These are phyloP conservation scores for Luehdorfia chinensis DNA, from an alignment of 1,140 invertebrate genomes.

Conservation along the genomic window DNA sequence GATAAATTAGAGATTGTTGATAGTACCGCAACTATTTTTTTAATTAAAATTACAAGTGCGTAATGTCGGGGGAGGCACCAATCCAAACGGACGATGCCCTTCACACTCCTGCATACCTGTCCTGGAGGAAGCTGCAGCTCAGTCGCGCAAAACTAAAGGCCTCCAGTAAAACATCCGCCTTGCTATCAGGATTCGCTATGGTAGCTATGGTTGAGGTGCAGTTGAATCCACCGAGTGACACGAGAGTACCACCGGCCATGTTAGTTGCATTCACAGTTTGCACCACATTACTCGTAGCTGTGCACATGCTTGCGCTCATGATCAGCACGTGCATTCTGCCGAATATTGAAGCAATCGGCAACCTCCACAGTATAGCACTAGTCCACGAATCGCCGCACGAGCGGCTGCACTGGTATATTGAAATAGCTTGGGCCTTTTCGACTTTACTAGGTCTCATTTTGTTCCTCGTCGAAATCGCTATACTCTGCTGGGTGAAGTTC, in stretches of 20 bases:
- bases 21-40: too few relatives aligned
- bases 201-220: slow-evolving; percentile 99
- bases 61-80: slow-evolving; percentile 63
- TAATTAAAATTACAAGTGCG: slow-evolving; percentile 62
- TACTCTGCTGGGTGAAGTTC: slow-evolving; percentile 96
- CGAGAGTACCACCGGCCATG: slow-evolving; percentile 87
- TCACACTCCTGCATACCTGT: slow-evolving; percentile 89
- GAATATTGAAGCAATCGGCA: slow-evolving; percentile 93
- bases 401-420: slow-evolving; percentile 95
- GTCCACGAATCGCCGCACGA: slow-evolving; percentile 94
- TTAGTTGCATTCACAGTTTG: slow-evolving; percentile 96
- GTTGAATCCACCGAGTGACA: slow-evolving; percentile 80
- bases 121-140: slow-evolving; percentile 94
- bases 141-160: slow-evolving; percentile 97
- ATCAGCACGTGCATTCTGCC: slow-evolving; percentile 99
- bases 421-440: slow-evolving; percentile 98
- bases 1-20: too few relatives aligned
- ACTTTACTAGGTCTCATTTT: slow-evolving; percentile 95
- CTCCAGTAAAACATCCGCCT: slow-evolving; percentile 96
- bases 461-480: slow-evolving; percentile 96
- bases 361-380: slow-evolving; percentile 89
- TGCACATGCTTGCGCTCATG: slow-evolving; percentile 99
- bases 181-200: slow-evolving; percentile 98
- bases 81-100: slow-evolving; percentile 72
- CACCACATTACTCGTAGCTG: slow-evolving; percentile 96